A percentile compares a stretch with the other conserved stretches of the same genome.
phyloP scores from a whole-genome alignment of 2,888 invertebrate genomes.

The Coenonympha arcania region DNA sequence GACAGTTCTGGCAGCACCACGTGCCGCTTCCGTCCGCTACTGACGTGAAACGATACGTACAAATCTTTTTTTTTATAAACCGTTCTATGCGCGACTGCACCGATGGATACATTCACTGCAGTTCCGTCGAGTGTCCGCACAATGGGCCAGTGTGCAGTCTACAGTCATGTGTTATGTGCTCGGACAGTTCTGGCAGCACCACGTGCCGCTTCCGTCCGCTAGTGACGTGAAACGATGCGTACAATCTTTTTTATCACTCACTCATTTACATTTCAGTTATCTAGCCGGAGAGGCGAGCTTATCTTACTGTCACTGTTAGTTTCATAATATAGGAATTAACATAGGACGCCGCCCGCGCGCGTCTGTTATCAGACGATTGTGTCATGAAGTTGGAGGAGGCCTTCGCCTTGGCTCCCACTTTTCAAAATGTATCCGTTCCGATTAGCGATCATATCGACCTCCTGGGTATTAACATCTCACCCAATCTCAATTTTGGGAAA shows the following conservation, averaged over 20 bases:
- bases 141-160: slow-evolving; percentile 30
- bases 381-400: too few relatives aligned
- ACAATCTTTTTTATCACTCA: neutral
- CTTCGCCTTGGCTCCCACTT: too few relatives aligned
- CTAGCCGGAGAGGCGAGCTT: too few relatives aligned
- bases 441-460: too few relatives aligned
- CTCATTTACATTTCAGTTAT: neutral
- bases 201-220: slow-evolving; percentile 28
- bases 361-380: too few relatives aligned
- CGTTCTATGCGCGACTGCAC: slow-evolving; percentile 21
- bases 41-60: slow-evolving; percentile 4
- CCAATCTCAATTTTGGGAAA: too few relatives aligned
- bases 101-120: slow-evolving; percentile 27
- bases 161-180: slow-evolving; percentile 33
- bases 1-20: slow-evolving; percentile 45
- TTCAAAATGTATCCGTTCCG: too few relatives aligned
- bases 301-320: too few relatives aligned
- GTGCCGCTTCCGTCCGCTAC: slow-evolving; percentile 28
- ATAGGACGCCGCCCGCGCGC: too few relatives aligned
- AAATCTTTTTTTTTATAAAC: neutral
- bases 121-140: slow-evolving; percentile 29
- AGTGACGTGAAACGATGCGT: slow-evolving; percentile 13
- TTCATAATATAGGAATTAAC: too few relatives aligned
- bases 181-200: slow-evolving; percentile 45
- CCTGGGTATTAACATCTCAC: too few relatives aligned